Evolutionary conservation across 53 echinoderm and acorn worm species (phyloP), one percentile per base, ranked within the genome.

Genomic region (Pentamera pediparva): DNA sequence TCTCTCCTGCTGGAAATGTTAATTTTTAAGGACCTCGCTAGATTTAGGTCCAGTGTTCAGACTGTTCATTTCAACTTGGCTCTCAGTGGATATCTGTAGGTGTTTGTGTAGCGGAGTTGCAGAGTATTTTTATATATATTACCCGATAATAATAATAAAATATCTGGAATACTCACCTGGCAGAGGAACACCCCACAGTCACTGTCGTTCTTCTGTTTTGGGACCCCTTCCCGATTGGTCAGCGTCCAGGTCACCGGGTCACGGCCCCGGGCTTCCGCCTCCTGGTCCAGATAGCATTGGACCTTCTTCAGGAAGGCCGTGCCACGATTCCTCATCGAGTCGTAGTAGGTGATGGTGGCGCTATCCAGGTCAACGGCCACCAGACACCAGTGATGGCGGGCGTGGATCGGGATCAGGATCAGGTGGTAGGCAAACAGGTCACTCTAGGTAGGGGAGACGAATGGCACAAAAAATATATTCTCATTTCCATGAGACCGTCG

Each of bases 131-230:
- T 56, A 13, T 6, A 20, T 52, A 62, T 54, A 22, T 24, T 28
- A 8, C 37, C 39, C 35, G 19, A 35, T 21, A 11, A 15, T 20
- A 34, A 5, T 4, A 32, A 5, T n/a, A n/a, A n/a, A n/a, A n/a
- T n/a, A n/a, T n/a, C n/a, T n/a, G n/a, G n/a, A n/a, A n/a, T n/a
- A 6, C 83, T 76, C 51, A 89, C 89, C 82, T 89, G 89, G 59
- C 89, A 89, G 37, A 84, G 77, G 77, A 81, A 89, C 65, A 89
- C 85, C 26, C 89, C 89, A 74, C 89, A 89, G 67, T 89, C 89
- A 43, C 81, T 77, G 11, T 59, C 39, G 37, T 84, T 89, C 62
- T 62, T 76, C 52, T 89, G 89, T 55, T 77, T 61, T 34, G 89
- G 89, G 19, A 85, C 70, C 21, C 81, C 48, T 13, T 48, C 74